These are phyloP conservation scores for Cheilosia impressa DNA, from an alignment of 2,888 invertebrate species.

Conservation along the genomic window DNA sequence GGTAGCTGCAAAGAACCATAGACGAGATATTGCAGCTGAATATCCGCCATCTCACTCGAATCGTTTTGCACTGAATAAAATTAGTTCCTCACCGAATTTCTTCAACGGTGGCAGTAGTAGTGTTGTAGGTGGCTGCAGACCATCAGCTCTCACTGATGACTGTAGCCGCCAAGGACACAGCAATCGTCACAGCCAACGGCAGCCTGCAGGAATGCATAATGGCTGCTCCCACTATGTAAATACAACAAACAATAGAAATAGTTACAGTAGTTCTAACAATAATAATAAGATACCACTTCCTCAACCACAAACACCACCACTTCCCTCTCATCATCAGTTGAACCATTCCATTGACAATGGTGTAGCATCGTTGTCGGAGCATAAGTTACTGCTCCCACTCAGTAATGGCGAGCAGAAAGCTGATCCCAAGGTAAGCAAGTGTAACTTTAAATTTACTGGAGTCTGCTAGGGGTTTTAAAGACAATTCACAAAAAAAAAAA, in stretches of 20 bases:
- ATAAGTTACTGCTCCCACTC: constrained; percentile 39
- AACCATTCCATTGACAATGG: constrained; percentile 68
- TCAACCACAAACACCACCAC: constrained; percentile 32
- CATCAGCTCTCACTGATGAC: constrained; percentile 43
- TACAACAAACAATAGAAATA: constrained; percentile 72
- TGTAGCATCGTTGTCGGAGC: constrained; percentile 58
- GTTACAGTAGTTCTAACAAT: constrained; percentile 68
- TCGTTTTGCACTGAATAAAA: constrained; percentile 78
- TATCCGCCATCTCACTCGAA: constrained; percentile 80
- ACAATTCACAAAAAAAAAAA: background rate
- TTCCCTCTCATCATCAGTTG: constrained; percentile 62
- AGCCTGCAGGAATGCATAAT: constrained; percentile 58
- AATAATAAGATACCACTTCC: constrained; percentile 64
- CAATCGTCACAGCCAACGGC: constrained; percentile 63
- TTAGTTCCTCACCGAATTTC: constrained; percentile 80
- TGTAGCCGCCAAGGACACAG: constrained; percentile 73
- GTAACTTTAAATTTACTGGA: background rate
- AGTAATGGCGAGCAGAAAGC: constrained; percentile 31
- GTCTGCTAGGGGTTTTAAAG: too few species aligned
- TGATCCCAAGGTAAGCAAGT: constrained; percentile 45
- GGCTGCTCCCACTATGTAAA: constrained; percentile 72
- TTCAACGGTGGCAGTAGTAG: constrained; percentile 71
- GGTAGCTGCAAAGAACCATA: constrained; percentile 40
- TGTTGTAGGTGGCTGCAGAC: constrained; percentile 59
- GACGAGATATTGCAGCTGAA: constrained; percentile 79